Evolutionary conservation across 2,888 invertebrate species (phyloP), one percentile per base, ranked within the genome.

Genomic region (Micoletzkya japonica): DNA sequence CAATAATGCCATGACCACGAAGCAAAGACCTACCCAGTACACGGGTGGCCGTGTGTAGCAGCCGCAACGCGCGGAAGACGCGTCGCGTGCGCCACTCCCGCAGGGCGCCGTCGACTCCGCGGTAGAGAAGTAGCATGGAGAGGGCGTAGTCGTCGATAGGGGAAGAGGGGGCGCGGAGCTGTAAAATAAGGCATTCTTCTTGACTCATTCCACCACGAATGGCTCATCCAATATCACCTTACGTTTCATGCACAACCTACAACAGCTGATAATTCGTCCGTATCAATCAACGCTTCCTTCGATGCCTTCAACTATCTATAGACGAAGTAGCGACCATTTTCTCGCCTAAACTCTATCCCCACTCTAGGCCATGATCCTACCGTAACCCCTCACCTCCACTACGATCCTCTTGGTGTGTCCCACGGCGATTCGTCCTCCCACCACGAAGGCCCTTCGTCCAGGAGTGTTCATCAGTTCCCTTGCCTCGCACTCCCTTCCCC

Each of bases 91-190:
- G 59, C 77, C 77, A 77, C 59, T 77, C 75, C 34, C 77, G 57
- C 69, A 73, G 74, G 1, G 73, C 54, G n/a, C 56, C 69, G 4
- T 59, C 34, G 24, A 73, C 74, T 10, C 74, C 74, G 54, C 81
- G 81, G 37, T 72, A 77, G 57, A 81, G 72, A 20, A 81, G 71
- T 39, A 81, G 49, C 34, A 81, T 32, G 1, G 76, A 56, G 20
- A 67, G n/a, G 7, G 67, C n/a, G 57, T 56, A 39, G 20, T 37
- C 56, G 26, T 56, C 30, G 32, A 39, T 6, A 2, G 57, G 39
- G 20, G 14, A 2, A 6, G 67, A 37, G 37, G 67, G 67, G 4
- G 67, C 67, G 7, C 67, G 67, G 56, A 67, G 24, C 57, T 67
- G 37, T 20, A 67, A 64, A 20, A 2, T 26, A 10, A 56, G 7